Base-by-base conservation (phyloP, 2,797 vertebrate species). In the Acanthurus leucopareius region DNA sequence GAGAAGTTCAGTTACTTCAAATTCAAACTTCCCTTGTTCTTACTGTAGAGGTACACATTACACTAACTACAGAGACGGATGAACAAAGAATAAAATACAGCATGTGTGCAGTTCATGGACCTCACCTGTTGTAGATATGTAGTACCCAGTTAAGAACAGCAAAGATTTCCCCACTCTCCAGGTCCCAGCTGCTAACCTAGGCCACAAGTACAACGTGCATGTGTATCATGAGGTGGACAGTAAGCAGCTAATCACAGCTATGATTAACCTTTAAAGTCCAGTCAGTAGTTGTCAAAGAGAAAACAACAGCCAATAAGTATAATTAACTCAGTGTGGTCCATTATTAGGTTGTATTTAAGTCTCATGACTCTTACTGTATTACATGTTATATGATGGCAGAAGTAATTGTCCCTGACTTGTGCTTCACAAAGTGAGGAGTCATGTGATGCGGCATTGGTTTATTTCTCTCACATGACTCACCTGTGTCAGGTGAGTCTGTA, bases 111-210 rank as follows among this genome's bases (percentile, higher is more conserved):
- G 47, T 13, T 40, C 1, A 3, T 2, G 17, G 49, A 62, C 1
- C 95, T 95, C 89, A 99, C 98, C 98, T 97, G 85, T 87, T 95
- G 90, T 98, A 99, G 76, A 97, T 94, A 14, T 89, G 96, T 19
- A 97, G 90, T 0, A 94, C 94, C 98, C 98, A 99, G 84, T 97
- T 96, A 0, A 99, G 96, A 69, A 99, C 92, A 10, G 96, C 93
- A 51, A 99, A 99, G 77, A 98, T 96, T 0, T 96, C 97, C 0
- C 97, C 96, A 32, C 97, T 97, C 89, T 97, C 96, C 88, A 99
- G 95, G 73, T 97, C 97, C 86, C 94, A 95, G 69, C 92, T 92
- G 63, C 96, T 96, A 28, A 99, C 94, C 77, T 97, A 57, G 20
- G 53, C 47, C 80, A 89, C 56, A 89, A 71, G 67, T 0, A 82